Evolutionary conservation across 1,140 invertebrate species (phyloP), one percentile per base, ranked within the genome.

Genomic region (Bactericera cockerelli): DNA sequence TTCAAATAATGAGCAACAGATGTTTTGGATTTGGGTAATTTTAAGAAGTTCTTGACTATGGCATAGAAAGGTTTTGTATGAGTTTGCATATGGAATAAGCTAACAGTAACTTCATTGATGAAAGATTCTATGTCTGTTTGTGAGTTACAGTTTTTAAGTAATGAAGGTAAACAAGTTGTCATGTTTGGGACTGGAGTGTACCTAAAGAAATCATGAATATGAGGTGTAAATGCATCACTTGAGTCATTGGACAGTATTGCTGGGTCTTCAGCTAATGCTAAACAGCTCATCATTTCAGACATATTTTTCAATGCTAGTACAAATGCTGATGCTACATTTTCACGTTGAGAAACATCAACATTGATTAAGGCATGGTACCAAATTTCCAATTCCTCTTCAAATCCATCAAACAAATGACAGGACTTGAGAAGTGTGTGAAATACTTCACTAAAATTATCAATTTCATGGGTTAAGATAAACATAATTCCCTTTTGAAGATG

Each of bases 201-300:
- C 6, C 8, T 8, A 19, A 49, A 10, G 28, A 6, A 13, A 13
- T 13, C 13, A 6, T 31, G 4, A 31, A 31, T 31, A 19, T 49
- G 4, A 10, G n/a, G n/a, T 10, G 19, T 49, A 4, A 22, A 4
- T 8, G 3, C 42, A 49, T 3, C n/a, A 8, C 8, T 10, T n/a
- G n/a, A 49, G n/a, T 49, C 42, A 6, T 8, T 19, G 19, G 19
- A 19, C 6, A 4, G 4, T 10, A 8, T 6, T 4, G 42, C n/a
- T 4, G n/a, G 4, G 19, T 49, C 42, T 16, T 49, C 42, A 10
- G 42, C 42, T n/a, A 19, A 16, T 8, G 6, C 42, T 16, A 49
- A 49, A 49, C 42, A 49, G 22, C n/a, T 49, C 42, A 49, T 49
- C 22, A 49, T 49, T 49, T 31, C 28, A 31, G 28, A 31, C 42